phyloP scores from a whole-genome alignment of 2,888 invertebrate species.

The Ethmia dodecea region DNA sequence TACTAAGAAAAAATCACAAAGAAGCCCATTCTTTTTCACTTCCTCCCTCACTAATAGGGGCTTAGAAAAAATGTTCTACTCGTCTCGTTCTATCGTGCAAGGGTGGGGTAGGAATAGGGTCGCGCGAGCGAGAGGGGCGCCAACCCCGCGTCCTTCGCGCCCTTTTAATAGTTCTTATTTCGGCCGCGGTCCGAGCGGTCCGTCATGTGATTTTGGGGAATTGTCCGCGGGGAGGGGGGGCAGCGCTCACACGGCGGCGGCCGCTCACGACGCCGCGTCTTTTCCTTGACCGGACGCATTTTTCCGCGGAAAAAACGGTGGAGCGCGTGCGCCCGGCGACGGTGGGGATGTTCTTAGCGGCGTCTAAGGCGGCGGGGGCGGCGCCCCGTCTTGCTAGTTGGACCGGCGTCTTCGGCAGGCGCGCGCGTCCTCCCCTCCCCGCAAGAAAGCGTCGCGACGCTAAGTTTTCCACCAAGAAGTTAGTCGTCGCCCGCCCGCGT shows the following conservation, averaged over 20 bases:
- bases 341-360: constrained; percentile 74
- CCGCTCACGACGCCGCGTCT: constrained; percentile 65
- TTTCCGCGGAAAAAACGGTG: constrained; percentile 75
- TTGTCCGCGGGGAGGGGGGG: constrained; percentile 28
- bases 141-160: constrained; percentile 58
- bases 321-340: constrained; percentile 72
- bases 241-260: constrained; percentile 35
- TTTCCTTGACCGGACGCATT: constrained; percentile 75
- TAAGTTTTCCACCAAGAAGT: constrained; percentile 79
- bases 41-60: constrained; percentile 72
- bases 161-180: constrained; percentile 73
- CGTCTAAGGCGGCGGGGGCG: constrained; percentile 77
- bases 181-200: constrained; percentile 63
- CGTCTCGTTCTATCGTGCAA: constrained; percentile 59
- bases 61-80: constrained; percentile 72
- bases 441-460: constrained; percentile 74
- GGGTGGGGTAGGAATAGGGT: constrained; percentile 56
- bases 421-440: constrained; percentile 75
- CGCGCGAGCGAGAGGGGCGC: constrained; percentile 67
- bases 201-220: constrained; percentile 46
- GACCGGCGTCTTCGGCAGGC: constrained; percentile 73
- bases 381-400: constrained; percentile 76
- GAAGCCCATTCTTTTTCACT: constrained; percentile 75
- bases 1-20: constrained; percentile 73
- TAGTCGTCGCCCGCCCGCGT: constrained; percentile 78